Conservation (phyloP, 2,888 invertebrate genomes). For the Endotricha flammealis region DNA sequence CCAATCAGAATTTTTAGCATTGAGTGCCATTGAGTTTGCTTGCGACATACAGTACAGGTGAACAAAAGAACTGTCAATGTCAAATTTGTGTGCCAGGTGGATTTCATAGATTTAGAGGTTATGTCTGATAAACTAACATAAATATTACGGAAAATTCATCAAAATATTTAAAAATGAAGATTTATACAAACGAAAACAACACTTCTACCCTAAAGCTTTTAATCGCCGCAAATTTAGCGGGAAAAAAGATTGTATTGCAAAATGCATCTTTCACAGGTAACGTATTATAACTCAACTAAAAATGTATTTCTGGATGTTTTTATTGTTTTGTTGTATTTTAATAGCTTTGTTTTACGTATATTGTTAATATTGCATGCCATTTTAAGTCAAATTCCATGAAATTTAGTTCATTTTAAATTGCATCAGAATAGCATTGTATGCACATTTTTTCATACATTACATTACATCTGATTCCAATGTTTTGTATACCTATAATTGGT, state of each 20-base stretch:
- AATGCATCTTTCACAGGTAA: constrained; percentile 81
- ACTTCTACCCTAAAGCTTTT: constrained; percentile 86
- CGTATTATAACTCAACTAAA: neutral
- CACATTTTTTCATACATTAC: no score
- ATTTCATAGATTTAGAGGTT: constrained; percentile 15
- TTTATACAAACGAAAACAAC: constrained; percentile 87
- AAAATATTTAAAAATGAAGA: constrained; percentile 77
- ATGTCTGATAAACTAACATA: constrained; percentile 8
- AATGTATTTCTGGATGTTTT: constrained; percentile 14
- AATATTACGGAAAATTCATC: constrained; percentile 10
- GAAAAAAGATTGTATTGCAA: constrained; percentile 77
- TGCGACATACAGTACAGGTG: no score
- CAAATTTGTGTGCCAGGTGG: constrained; percentile 12
- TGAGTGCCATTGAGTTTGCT: no score
- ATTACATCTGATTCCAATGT: no score
- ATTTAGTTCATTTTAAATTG: constrained; percentile 1
- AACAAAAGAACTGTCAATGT: no score
- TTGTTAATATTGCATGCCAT: neutral
- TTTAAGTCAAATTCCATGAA: neutral
- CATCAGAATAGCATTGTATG: constrained; percentile 10
- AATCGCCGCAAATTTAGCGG: constrained; percentile 82
- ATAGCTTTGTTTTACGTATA: neutral
- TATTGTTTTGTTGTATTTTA: neutral
- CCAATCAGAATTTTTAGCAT: no score
- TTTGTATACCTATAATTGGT: no score